Base-by-base conservation (phyloP, 2,113 vertebrate species). In the Prionailurus viverrinus region DNA sequence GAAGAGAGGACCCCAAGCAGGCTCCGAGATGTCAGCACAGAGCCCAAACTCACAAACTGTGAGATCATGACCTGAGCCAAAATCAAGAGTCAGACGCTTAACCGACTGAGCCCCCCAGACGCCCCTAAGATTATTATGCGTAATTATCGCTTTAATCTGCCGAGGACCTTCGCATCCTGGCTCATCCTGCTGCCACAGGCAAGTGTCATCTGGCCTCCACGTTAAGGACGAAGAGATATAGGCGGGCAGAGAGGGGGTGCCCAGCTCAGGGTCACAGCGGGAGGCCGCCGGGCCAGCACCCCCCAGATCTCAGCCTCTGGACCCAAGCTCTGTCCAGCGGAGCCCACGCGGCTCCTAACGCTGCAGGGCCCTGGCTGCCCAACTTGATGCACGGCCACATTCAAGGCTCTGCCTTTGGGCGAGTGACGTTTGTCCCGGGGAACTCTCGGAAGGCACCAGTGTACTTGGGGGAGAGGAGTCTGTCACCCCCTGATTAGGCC, bases 301-400 rank as follows among this genome's bases (percentile, higher is more conserved):
- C 45, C n/a, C 3, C 8, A 8, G 27, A 6, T 19, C 23, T 16
- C 4, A n/a, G 48, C 23, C 36, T 36, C 15, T 4, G 58, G 33
- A 8, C 51, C 14, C 1, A 23, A 9, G 9, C 31, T 61, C 36
- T 48, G 14, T 31, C 48, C 36, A 6, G 18, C 11, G 1, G 21
- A 5, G 5, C 1, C 33, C 36, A 9, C 3, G 1, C 25, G 1
- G 31, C 51, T 91, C 51, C 81, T 31, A 9, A 18, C 81, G 29
- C 1, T 4, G 39, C 89, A n/a, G 71, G 80, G 61, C 13, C 51
- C 63, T 31, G 11, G 25, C 1, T 7, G 65, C 51, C 86, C 86
- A 36, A 1, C 45, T 5, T 9, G 31, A 48, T 41, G 27, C 41
- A 9, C 0, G 25, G 29, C 53, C 19, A 2, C 11, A 1, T 9